Evolutionary conservation across 2,113 vertebrate genomes (phyloP).

Genomic region (Leptobrachium leishanense): DNA sequence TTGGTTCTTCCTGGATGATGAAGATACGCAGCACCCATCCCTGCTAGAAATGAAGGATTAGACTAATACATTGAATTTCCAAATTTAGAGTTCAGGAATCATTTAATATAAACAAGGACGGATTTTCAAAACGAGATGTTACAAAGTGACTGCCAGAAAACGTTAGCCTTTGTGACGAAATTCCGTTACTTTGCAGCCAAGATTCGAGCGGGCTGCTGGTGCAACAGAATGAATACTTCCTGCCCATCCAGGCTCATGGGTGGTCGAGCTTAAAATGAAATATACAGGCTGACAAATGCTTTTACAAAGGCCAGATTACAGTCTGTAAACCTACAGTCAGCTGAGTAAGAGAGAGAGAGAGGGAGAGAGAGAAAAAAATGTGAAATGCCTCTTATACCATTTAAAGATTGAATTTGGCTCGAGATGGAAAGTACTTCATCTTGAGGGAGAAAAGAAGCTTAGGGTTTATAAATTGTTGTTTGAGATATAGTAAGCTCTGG

Average conservation of each 20-base stretch:
- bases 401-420: slow-evolving; percentile 67
- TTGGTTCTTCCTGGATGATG: slow-evolving; percentile 55
- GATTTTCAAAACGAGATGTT: slow-evolving; percentile 69
- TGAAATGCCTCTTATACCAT: slow-evolving; percentile 69
- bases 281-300: slow-evolving; percentile 90
- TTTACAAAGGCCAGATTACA: slow-evolving; percentile 87
- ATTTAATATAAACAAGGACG: slow-evolving; percentile 79
- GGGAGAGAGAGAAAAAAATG: slow-evolving; percentile 7
- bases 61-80: slow-evolving; percentile 68
- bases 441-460: slow-evolving; percentile 55
- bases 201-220: slow-evolving; percentile 66
- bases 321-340: slow-evolving; percentile 90
- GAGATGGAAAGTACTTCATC: slow-evolving; percentile 60
- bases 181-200: slow-evolving; percentile 73
- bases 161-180: slow-evolving; percentile 68
- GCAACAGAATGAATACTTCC: slow-evolving; percentile 72
- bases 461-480: slow-evolving; percentile 62
- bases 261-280: slow-evolving; percentile 84
- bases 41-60: slow-evolving; percentile 59
- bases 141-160: slow-evolving; percentile 67
- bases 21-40: slow-evolving; percentile 53
- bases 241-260: slow-evolving; percentile 80
- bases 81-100: slow-evolving; percentile 82
- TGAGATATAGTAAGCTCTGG: slow-evolving; percentile 59
- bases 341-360: slow-evolving; percentile 69